Percentiles rank a stretch among this genome's conserved stretches.
These are phyloP conservation scores for Notothenia rossii DNA, from an alignment of 2,113 vertebrate species.

Conservation along the genomic window DNA sequence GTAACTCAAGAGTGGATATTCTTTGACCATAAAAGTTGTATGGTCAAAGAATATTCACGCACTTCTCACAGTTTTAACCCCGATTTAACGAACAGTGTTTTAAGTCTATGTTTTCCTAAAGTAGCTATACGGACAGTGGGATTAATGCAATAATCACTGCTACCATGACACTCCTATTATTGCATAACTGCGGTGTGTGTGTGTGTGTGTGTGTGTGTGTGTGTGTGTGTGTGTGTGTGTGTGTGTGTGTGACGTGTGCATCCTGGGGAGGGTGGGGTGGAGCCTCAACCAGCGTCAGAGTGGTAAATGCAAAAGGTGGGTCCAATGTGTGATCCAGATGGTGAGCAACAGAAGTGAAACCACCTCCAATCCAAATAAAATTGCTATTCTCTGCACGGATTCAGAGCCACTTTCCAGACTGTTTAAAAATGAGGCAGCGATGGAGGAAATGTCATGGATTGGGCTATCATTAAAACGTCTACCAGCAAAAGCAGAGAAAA, in stretches of 20 bases:
- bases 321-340: slow-evolving; percentile 63
- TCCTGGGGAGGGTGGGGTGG: not conserved
- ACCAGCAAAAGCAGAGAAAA: not conserved
- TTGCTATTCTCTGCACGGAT: not conserved
- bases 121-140: not conserved
- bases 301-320: slow-evolving; percentile 48
- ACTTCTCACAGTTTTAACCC: not conserved
- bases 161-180: slow-evolving; percentile 20
- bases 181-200: slow-evolving; percentile 48
- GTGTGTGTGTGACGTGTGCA: slow-evolving; percentile 11
- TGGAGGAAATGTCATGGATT: not conserved
- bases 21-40: too few relatives aligned
- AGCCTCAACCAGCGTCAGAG: slow-evolving; percentile 4
- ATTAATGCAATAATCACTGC: not conserved
- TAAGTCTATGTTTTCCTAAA: not conserved
- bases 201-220: slow-evolving; percentile 15
- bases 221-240: slow-evolving; percentile 5
- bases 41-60: not conserved
- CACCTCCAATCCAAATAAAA: slow-evolving; percentile 19
- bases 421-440: not conserved
- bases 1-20: too few relatives aligned
- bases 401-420: not conserved
- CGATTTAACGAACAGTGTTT: not conserved
- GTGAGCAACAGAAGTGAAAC: not conserved
- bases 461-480: not conserved